phyloP scores from a whole-genome alignment of 2,797 vertebrate genomes.

The Aeoliscus strigatus region DNA sequence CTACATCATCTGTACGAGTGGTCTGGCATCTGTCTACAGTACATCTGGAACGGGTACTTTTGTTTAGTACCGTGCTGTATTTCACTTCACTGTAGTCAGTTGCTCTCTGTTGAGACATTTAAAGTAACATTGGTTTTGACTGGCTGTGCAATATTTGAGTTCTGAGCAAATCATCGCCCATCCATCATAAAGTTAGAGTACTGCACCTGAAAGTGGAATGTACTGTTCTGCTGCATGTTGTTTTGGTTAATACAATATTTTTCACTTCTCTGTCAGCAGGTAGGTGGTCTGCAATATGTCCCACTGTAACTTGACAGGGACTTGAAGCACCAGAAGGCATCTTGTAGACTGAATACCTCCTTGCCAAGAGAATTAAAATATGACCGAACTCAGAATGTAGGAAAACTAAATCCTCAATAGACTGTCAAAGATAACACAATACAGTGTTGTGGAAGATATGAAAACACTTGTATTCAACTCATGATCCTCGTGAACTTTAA shows the following conservation, averaged over 20 bases:
- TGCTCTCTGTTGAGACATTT: constrained; percentile 26
- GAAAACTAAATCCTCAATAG: too few species aligned
- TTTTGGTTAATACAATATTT: constrained; percentile 45
- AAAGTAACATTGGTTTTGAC: constrained; percentile 22
- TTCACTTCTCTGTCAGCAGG: constrained; percentile 45
- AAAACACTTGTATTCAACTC: too few species aligned
- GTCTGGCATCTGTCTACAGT: constrained; percentile 22
- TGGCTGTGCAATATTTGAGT: constrained; percentile 18
- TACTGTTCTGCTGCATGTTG: constrained; percentile 21
- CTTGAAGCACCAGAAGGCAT: constrained; percentile 20
- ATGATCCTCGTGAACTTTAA: too few species aligned
- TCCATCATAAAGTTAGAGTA: constrained; percentile 22
- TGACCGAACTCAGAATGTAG: too few species aligned
- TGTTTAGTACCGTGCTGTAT: constrained; percentile 13
- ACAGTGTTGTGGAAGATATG: too few species aligned
- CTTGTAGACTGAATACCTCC: too few species aligned
- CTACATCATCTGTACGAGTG: constrained; percentile 10
- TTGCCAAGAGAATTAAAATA: too few species aligned
- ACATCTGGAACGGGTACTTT: constrained; percentile 26
- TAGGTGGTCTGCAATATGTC: constrained; percentile 46
- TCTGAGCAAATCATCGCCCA: constrained; percentile 11
- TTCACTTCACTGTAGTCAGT: constrained; percentile 20
- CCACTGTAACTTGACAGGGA: constrained; percentile 32
- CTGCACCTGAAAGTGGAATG: constrained; percentile 35
- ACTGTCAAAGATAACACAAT: too few species aligned